A percentile compares a stretch with the other conserved stretches of the same genome.
phyloP scores from a whole-genome alignment of 2,113 vertebrate genomes.

The Neodontobutis hainanensis region DNA sequence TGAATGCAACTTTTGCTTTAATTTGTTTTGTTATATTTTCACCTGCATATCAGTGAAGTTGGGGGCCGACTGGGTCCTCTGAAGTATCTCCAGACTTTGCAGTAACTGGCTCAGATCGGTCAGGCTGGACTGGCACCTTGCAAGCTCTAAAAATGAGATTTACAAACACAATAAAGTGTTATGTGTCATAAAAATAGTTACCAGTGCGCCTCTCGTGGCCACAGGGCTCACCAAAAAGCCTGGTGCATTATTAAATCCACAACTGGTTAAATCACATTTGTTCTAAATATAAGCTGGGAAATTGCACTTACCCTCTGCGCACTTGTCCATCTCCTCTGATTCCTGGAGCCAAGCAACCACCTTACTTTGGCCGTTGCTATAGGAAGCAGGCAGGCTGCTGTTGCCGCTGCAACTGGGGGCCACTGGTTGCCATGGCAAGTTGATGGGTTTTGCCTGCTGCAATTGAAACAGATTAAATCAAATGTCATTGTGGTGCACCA shows the following conservation, averaged over 20 bases:
- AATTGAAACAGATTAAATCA: constrained; percentile 6
- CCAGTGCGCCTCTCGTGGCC: constrained; percentile 11
- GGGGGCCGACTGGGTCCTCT: constrained; percentile 97
- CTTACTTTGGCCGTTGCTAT: constrained; percentile 94
- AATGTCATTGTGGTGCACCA: neutral
- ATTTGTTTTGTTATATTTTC: constrained; percentile 16
- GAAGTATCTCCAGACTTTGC: constrained; percentile 97
- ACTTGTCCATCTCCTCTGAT: constrained; percentile 98
- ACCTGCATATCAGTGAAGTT: constrained; percentile 90
- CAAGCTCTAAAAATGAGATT: constrained; percentile 85
- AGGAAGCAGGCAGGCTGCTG: constrained; percentile 91
- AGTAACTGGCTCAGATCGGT: constrained; percentile 94
- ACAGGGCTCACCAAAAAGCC: constrained; percentile 7
- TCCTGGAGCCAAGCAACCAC: constrained; percentile 96
- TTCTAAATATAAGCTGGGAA: neutral
- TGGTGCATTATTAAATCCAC: constrained; percentile 30
- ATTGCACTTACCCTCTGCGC: constrained; percentile 88
- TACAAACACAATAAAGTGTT: constrained; percentile 9
- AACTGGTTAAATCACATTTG: constrained; percentile 30
- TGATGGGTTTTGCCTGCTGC: constrained; percentile 84
- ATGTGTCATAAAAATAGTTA: constrained; percentile 10
- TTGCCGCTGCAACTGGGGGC: constrained; percentile 70
- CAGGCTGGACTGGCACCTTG: constrained; percentile 94
- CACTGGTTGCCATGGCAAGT: constrained; percentile 84
- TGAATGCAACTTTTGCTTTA: neutral